Percentiles rank a stretch among this genome's conserved stretches.
These are phyloP conservation scores for Dascillus cervinus DNA, from an alignment of 2,888 invertebrate genomes.

Conservation along the genomic window DNA sequence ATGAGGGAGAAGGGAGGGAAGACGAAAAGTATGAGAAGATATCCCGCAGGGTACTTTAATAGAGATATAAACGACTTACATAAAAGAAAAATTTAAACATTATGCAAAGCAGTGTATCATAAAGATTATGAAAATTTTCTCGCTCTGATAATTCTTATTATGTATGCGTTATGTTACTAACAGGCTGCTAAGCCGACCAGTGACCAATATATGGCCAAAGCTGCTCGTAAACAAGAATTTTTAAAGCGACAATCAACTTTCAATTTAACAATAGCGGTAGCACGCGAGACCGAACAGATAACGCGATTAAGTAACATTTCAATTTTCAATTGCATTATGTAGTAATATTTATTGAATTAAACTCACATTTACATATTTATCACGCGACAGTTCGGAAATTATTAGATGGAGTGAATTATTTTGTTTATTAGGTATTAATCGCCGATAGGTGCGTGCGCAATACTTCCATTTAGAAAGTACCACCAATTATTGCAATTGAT, in stretches of 20 bases:
- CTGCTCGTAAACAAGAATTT: constrained; percentile 18
- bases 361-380: not conserved
- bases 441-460: too few species aligned
- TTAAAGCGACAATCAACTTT: constrained; percentile 21
- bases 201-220: constrained; percentile 11
- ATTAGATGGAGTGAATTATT: too few species aligned
- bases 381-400: not conserved
- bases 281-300: constrained; percentile 20
- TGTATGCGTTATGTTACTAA: constrained; percentile 8
- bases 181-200: constrained; percentile 5
- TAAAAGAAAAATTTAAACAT: too few species aligned
- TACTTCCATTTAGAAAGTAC: too few species aligned
- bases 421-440: too few species aligned
- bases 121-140: constrained; percentile 22
- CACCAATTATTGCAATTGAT: too few species aligned
- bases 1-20: too few species aligned
- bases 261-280: constrained; percentile 20
- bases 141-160: constrained; percentile 20
- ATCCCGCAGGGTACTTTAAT: too few species aligned
- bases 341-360: constrained; percentile 6
- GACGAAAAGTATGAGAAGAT: too few species aligned
- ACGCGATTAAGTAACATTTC: constrained; percentile 22
- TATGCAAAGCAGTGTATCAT: constrained; percentile 17
- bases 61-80: too few species aligned
- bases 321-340: constrained; percentile 17